phyloP scores from a whole-genome alignment of 2,888 invertebrate genomes.

The Masnerella sp. region DNA sequence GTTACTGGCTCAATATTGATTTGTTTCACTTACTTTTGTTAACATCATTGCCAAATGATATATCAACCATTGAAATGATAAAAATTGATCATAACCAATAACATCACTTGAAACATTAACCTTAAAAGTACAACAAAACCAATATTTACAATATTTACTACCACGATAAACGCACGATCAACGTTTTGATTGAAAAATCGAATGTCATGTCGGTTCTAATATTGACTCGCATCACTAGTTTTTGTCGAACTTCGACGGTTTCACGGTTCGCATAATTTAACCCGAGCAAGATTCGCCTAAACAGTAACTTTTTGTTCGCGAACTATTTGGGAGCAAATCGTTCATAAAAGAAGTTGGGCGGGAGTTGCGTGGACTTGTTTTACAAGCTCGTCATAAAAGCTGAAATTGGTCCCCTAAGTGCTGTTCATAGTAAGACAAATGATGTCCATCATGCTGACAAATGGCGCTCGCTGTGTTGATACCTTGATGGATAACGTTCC shows the following conservation, averaged over 20 bases:
- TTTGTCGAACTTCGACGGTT: slow-evolving; percentile 4
- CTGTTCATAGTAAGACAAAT: slow-evolving; percentile 54
- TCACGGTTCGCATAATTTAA: slow-evolving; percentile 23
- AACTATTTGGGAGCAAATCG: slow-evolving; percentile 19
- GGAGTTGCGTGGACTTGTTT: slow-evolving; percentile 39
- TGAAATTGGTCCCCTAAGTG: slow-evolving; percentile 50
- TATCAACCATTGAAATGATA: no score
- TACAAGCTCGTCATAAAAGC: slow-evolving; percentile 47
- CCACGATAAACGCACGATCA: no score
- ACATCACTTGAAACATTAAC: no score
- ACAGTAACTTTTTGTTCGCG: slow-evolving; percentile 9
- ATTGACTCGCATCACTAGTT: slow-evolving; percentile 15
- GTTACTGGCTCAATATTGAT: no score
- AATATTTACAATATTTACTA: no score
- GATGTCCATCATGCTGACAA: slow-evolving; percentile 54
- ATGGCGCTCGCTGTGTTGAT: slow-evolving; percentile 43
- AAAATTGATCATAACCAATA: no score
- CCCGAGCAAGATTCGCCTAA: not conserved
- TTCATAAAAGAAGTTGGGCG: slow-evolving; percentile 35
- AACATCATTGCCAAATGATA: no score
- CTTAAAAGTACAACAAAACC: no score
- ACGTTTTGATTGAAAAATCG: no score
- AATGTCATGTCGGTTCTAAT: no score
- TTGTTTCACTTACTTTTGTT: no score
- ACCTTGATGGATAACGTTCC: slow-evolving; percentile 51